These are phyloP conservation scores for Cheiracanthium punctorium DNA, from an alignment of 2,888 invertebrate genomes.

Conservation along the genomic window DNA sequence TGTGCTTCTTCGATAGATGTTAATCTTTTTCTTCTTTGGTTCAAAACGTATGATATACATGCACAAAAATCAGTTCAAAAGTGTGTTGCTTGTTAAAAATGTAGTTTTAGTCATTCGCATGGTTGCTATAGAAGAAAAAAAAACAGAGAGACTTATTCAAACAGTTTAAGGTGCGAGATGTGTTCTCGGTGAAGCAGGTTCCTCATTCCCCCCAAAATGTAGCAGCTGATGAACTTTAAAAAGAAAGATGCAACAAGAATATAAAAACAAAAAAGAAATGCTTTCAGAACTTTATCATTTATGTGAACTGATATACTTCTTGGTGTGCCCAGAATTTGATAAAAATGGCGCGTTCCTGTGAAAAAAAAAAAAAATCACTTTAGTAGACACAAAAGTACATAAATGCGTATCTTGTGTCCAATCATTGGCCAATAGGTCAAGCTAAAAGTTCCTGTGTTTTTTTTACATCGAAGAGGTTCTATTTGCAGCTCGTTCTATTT, in stretches of 20 bases:
- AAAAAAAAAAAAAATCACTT: slow-evolving; percentile 33
- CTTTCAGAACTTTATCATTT: slow-evolving; percentile 28
- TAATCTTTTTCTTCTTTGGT: slow-evolving; percentile 37
- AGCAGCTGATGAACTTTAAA: slow-evolving; percentile 44
- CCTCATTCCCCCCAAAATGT: slow-evolving; percentile 19
- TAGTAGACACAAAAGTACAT: slow-evolving; percentile 51
- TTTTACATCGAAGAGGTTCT: slow-evolving; percentile 71
- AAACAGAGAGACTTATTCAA: slow-evolving; percentile 4
- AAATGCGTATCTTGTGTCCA: slow-evolving; percentile 59
- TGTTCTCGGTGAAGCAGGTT: slow-evolving; percentile 29
- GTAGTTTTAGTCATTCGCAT: slow-evolving; percentile 55
- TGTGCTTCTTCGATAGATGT: slow-evolving; percentile 59
- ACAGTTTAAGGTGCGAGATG: slow-evolving; percentile 9
- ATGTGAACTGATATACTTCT: slow-evolving; percentile 37
- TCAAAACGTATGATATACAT: slow-evolving; percentile 21
- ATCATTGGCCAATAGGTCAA: slow-evolving; percentile 59
- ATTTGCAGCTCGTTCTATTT: slow-evolving; percentile 69
- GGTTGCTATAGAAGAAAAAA: slow-evolving; percentile 38
- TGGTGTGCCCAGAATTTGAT: slow-evolving; percentile 57
- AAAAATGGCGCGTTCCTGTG: slow-evolving; percentile 51
- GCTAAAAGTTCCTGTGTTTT: slow-evolving; percentile 70
- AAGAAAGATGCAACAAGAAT: slow-evolving; percentile 25
- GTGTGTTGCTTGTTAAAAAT: slow-evolving; percentile 61
- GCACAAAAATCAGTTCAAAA: slow-evolving; percentile 44
- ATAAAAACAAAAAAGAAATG: slow-evolving; percentile 14